Conservation (phyloP, 2,888 invertebrate species). For the Xestobium rufovillosum region DNA sequence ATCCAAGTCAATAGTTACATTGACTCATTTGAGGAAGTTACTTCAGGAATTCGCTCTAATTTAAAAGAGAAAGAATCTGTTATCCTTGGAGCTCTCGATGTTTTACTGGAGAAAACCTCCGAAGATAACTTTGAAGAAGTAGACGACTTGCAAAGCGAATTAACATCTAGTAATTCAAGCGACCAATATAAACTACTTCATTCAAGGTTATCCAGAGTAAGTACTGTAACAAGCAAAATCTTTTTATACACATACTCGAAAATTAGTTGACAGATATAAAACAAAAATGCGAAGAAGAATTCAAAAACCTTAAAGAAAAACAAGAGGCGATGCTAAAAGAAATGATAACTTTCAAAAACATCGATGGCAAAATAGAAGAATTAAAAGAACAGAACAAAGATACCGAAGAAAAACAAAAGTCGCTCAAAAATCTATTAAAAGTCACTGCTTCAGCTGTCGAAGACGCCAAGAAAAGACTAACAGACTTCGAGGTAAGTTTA, state of each 20-base stretch:
- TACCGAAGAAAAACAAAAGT: not conserved
- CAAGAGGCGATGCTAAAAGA: conserved; percentile 10
- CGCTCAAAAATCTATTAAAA: not conserved
- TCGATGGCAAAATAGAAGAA: conserved; percentile 9
- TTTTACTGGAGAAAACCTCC: conserved; percentile 1
- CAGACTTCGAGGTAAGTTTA: conserved; percentile 22
- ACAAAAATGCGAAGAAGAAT: conserved; percentile 9
- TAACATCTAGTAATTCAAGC: too few relatives aligned
- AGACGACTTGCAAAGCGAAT: not conserved
- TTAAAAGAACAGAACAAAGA: not conserved
- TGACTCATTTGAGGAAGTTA: not conserved
- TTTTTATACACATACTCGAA: not conserved
- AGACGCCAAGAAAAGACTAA: conserved; percentile 22
- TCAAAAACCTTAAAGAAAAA: conserved; percentile 11
- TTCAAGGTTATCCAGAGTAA: conserved; percentile 1
- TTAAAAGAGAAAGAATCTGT: not conserved
- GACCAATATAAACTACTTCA: not conserved
- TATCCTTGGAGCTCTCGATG: not conserved
- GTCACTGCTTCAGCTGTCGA: conserved; percentile 17
- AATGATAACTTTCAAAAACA: conserved; percentile 13
- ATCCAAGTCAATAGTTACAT: conserved; percentile 1
- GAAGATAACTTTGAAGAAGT: conserved; percentile 1
- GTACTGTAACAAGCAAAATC: not conserved
- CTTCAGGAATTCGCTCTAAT: not conserved
- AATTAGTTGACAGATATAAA: conserved; percentile 1